These are phyloP conservation scores for Babyrousa celebensis DNA, from an alignment of 2,797 vertebrate species.

Conservation along the genomic window DNA sequence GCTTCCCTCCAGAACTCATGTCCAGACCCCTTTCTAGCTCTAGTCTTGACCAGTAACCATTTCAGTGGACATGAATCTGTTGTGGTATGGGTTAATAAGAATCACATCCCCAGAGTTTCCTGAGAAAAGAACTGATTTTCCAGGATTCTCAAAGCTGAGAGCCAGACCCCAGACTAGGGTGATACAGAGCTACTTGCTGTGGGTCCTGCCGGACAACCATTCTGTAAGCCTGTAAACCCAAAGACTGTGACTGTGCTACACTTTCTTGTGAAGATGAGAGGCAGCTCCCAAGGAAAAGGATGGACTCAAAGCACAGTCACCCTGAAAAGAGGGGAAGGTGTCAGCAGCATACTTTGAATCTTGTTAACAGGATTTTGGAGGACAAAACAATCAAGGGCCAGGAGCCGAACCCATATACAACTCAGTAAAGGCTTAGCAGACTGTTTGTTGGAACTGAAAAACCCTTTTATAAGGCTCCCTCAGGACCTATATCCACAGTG, in stretches of 20 bases:
- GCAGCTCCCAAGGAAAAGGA: background rate
- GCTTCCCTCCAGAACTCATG: background rate
- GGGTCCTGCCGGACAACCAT: background rate
- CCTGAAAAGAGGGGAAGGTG: background rate
- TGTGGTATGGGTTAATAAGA: constrained; percentile 9
- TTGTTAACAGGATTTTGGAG: background rate
- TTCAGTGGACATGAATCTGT: background rate
- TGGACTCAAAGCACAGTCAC: background rate
- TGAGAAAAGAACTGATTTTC: constrained; percentile 10
- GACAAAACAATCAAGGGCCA: background rate
- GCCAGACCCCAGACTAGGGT: background rate
- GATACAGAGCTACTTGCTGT: background rate
- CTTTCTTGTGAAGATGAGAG: background rate
- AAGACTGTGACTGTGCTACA: background rate
- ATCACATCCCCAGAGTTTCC: background rate
- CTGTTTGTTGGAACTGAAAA: background rate
- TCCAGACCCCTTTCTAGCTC: background rate
- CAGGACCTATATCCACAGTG: background rate
- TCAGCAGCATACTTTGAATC: background rate
- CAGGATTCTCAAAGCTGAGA: background rate
- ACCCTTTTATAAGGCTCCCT: background rate
- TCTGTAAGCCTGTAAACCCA: background rate
- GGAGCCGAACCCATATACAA: background rate
- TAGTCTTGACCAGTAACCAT: background rate
- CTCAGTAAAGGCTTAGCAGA: background rate